Conservation (phyloP, 2,888 invertebrate species). For the Xestia rhomboidea region DNA sequence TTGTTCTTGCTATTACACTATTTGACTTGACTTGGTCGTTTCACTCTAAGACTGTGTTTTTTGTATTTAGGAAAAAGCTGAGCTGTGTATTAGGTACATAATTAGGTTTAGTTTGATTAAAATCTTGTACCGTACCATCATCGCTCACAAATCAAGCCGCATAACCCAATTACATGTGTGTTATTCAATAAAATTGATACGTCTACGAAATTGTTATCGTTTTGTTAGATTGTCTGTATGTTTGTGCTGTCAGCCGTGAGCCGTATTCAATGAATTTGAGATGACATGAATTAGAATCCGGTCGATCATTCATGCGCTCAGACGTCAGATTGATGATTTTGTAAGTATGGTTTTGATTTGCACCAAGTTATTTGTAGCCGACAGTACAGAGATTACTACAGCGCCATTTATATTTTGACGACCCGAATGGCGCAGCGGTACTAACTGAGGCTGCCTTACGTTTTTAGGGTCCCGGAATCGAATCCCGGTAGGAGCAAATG, state of each 20-base stretch:
- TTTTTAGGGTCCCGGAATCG: too few species aligned
- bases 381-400: neutral
- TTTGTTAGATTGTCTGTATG: constrained; percentile 27
- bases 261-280: constrained; percentile 18
- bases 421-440: too few species aligned
- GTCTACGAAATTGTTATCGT: constrained; percentile 16
- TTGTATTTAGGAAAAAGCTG: neutral
- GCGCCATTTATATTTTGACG: too few species aligned
- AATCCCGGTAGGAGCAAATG: too few species aligned
- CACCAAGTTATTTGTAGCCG: neutral
- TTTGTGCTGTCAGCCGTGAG: constrained; percentile 24
- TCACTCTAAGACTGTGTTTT: neutral
- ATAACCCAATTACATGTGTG: neutral
- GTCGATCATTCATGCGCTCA: neutral
- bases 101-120: neutral
- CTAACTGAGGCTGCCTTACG: too few species aligned
- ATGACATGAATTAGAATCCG: neutral
- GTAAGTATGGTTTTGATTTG: neutral
- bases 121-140: neutral
- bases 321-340: neutral
- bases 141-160: neutral
- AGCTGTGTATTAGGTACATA: neutral
- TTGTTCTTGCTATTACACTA: neutral
- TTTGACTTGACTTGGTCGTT: neutral
- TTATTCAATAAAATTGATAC: constrained; percentile 5